Evolutionary conservation across 2,113 vertebrate species (phyloP).

Genomic region (Pampusana beccarii): DNA sequence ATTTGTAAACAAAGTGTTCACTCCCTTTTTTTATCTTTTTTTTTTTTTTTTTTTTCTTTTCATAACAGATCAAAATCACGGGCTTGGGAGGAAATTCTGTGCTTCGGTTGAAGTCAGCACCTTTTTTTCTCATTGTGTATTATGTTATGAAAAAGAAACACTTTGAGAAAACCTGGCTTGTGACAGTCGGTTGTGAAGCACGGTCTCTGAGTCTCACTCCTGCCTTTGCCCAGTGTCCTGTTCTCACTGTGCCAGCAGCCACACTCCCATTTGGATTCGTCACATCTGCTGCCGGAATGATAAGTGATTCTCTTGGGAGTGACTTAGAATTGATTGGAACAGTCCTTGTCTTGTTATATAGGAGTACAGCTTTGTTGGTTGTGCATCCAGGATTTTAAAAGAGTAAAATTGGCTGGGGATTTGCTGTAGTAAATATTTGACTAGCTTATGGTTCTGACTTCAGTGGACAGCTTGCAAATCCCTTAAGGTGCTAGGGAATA

Average conservation of each 20-base stretch:
- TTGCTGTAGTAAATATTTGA: not conserved
- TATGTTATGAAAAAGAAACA: not conserved
- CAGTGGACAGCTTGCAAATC: not conserved
- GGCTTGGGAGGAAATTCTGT: not conserved
- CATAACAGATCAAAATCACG: not conserved
- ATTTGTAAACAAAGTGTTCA: not conserved
- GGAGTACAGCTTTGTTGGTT: not conserved
- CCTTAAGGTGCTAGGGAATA: not conserved
- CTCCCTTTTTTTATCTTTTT: rapidly evolving
- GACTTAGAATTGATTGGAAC: not conserved
- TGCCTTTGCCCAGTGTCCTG: not conserved
- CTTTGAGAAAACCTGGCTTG: not conserved
- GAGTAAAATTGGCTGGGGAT: not conserved
- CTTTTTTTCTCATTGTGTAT: not conserved
- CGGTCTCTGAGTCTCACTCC: not conserved
- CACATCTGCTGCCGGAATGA: not conserved
- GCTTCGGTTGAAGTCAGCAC: not conserved
- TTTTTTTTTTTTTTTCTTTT: too few species aligned
- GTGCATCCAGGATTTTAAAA: not conserved
- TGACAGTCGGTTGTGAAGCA: not conserved
- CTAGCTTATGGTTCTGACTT: not conserved
- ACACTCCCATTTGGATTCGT: not conserved
- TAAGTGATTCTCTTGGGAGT: not conserved
- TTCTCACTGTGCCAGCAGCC: not conserved
- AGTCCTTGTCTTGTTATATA: not conserved